Percentiles rank a stretch among this genome's conserved stretches.
Conservation (phyloP, 2,797 vertebrate species). For the Phyllotis vaccarum region DNA sequence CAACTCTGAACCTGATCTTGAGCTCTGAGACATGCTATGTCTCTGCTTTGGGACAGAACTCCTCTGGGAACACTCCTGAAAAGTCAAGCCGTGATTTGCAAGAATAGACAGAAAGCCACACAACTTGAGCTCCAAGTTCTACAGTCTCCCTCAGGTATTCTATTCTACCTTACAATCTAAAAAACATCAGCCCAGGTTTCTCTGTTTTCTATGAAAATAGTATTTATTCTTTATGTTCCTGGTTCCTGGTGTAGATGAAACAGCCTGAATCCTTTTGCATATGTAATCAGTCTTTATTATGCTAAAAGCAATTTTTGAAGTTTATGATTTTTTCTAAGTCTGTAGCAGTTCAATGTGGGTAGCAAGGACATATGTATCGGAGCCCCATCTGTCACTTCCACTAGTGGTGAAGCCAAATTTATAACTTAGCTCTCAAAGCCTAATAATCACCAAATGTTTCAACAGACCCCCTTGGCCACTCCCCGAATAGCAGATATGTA, state of each 20-base stretch:
- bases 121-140: fast-evolving
- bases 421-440: slow-evolving; percentile 59
- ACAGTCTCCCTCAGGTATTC: not conserved
- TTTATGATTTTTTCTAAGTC: slow-evolving; percentile 18
- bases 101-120: fast-evolving
- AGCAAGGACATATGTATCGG: not conserved
- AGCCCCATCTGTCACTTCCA: slow-evolving; percentile 72
- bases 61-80: not conserved
- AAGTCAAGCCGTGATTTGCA: not conserved
- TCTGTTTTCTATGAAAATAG: not conserved
- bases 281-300: not conserved
- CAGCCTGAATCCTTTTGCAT: not conserved
- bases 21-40: not conserved
- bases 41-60: not conserved
- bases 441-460: slow-evolving; percentile 82
- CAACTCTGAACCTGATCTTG: not conserved
- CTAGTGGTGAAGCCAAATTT: slow-evolving; percentile 57
- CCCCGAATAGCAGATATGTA: not conserved
- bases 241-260: not conserved
- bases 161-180: no score
- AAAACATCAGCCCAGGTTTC: not conserved
- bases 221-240: not conserved
- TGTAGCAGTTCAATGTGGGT: not conserved
- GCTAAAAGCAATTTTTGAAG: slow-evolving; percentile 29
- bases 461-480: slow-evolving; percentile 71